Conservation (phyloP, 2,113 vertebrate genomes). For the Beaufortia kweichowensis region DNA sequence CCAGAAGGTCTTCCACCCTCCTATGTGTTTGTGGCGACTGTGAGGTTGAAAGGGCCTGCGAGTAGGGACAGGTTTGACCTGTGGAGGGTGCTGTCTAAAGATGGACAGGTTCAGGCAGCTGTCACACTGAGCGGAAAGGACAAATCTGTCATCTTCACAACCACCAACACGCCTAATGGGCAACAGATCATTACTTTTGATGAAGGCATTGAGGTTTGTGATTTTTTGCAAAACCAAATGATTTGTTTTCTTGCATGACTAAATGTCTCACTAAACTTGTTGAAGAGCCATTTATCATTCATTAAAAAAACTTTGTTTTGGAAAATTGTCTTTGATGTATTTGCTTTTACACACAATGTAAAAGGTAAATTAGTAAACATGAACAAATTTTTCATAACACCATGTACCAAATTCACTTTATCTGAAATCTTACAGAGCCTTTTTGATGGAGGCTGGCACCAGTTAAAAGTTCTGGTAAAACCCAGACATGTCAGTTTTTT, state of each 20-base stretch:
- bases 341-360: too few species aligned
- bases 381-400: too few species aligned
- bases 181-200: constrained; percentile 67
- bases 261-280: too few species aligned
- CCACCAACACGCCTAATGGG: constrained; percentile 59
- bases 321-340: too few species aligned
- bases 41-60: constrained; percentile 68
- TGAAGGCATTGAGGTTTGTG: constrained; percentile 66
- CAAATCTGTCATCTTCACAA: constrained; percentile 68
- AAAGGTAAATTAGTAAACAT: too few species aligned
- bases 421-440: constrained; percentile 48
- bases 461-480: constrained; percentile 75
- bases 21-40: constrained; percentile 77
- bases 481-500: constrained; percentile 62
- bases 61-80: constrained; percentile 69
- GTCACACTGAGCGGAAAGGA: constrained; percentile 70
- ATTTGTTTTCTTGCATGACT: too few species aligned
- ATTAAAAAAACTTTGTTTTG: too few species aligned
- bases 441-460: constrained; percentile 74
- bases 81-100: constrained; percentile 75
- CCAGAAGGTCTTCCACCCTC: constrained; percentile 80
- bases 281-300: too few species aligned
- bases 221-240: background rate
- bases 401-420: background rate
- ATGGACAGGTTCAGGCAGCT: constrained; percentile 70